phyloP scores from a whole-genome alignment of 2,797 vertebrate species.

The Rhyacichthys aspro region DNA sequence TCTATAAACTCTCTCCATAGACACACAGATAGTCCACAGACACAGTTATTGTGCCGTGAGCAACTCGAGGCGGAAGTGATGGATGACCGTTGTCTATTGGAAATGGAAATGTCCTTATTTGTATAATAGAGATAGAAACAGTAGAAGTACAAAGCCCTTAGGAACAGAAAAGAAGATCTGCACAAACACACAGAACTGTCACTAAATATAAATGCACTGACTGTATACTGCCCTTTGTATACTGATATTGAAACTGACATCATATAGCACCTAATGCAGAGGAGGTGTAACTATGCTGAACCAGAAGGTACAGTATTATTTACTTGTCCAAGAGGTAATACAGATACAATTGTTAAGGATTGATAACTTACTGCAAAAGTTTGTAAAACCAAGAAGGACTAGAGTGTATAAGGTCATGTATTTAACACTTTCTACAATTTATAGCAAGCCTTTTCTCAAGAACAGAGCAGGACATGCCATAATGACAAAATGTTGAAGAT shows the following conservation, averaged over 20 bases:
- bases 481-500: too few relatives aligned
- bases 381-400: too few relatives aligned
- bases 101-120: constrained; percentile 43
- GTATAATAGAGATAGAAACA: constrained; percentile 42
- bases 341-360: neutral
- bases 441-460: too few relatives aligned
- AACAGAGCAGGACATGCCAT: too few relatives aligned
- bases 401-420: too few relatives aligned
- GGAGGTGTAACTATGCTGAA: neutral
- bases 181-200: neutral
- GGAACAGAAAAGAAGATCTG: constrained; percentile 4
- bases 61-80: constrained; percentile 37
- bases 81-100: constrained; percentile 41
- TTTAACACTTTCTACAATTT: too few relatives aligned
- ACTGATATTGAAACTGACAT: neutral
- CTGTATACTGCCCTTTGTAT: neutral
- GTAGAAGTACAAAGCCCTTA: neutral
- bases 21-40: too few relatives aligned
- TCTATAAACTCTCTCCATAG: too few relatives aligned
- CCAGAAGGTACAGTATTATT: neutral
- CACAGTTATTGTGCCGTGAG: neutral
- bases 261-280: neutral
- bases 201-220: neutral
- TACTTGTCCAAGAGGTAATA: constrained; percentile 7
- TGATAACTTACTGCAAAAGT: neutral